Base-by-base conservation (phyloP, 2,888 invertebrate species). In the Crepidodera aurea region DNA sequence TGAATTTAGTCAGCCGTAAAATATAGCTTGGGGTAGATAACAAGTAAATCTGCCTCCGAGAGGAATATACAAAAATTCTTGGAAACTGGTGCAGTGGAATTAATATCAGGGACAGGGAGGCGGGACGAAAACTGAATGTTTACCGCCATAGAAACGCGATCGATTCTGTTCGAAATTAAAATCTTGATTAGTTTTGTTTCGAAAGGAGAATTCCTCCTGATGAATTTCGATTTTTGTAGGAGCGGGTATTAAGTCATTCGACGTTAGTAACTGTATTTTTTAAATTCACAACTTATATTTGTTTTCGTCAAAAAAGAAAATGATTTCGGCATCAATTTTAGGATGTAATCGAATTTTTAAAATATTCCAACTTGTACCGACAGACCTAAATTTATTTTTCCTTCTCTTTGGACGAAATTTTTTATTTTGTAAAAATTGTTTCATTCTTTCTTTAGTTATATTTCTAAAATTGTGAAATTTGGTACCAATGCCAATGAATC, bases 1-100 rank as follows among this genome's bases (percentile, higher is more conserved):
- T 54, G 68, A 67, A 74, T 73, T 73, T 73, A 73, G 69, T 77
- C 73, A 70, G 57, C 73, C 67, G 75, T 75, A 67, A 77, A 75
- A 74, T 76, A 76, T 75, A 70, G 70, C 67, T 67, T 64, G 62
- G 74, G 73, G 71, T 67, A 64, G 68, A 65, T 60, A 68, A 61
- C 56, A 56, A 61, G 56, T 61, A 56, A 56, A 56, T 61, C 42
- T 50, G 51, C 44, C 34, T 56, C 25, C 25, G 15, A 34, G 34
- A 42, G 37, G 56, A 61, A 34, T 61, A 56, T 56, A 12, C 25
- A 56, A 44, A 56, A 61, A 61, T 56, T 32, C 40, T 42, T 6
- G 32, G 51, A 55, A 25, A 50, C 44, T 42, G 51, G 58, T 58
- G 51, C 57, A 58, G 25, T 48, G 57, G 48, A 48, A 58, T 56